Conservation (phyloP, 2,797 vertebrate species). For the Sphenodon punctatus region DNA sequence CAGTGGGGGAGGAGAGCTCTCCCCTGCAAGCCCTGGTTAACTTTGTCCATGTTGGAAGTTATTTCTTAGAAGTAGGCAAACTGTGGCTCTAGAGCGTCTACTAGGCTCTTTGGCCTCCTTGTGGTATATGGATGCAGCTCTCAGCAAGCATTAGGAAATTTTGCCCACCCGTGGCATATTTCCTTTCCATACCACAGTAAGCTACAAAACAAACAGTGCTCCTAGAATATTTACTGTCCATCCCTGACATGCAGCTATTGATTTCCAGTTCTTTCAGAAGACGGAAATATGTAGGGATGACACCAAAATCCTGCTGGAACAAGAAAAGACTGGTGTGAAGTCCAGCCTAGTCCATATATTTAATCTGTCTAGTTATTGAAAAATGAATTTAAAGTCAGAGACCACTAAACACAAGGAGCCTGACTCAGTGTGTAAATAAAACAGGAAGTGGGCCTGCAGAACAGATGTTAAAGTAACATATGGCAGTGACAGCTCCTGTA, state of each 20-base stretch:
- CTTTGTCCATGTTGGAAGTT: too few species aligned
- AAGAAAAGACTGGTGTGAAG: background rate
- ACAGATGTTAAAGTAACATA: background rate
- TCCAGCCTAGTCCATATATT: background rate
- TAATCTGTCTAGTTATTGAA: background rate
- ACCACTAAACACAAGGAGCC: background rate
- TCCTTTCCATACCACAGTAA: background rate
- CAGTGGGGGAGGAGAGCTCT: too few species aligned
- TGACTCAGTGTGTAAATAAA: background rate
- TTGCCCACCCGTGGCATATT: background rate
- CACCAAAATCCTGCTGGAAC: rapidly evolving
- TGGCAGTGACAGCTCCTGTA: background rate
- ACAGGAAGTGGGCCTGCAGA: background rate
- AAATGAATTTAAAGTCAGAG: background rate
- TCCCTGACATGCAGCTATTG: background rate
- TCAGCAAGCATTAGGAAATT: too few species aligned
- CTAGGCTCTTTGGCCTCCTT: too few species aligned
- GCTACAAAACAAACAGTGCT: background rate
- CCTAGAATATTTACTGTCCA: background rate
- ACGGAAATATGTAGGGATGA: background rate
- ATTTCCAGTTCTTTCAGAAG: background rate
- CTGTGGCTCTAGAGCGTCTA: too few species aligned
- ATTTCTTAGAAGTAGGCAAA: too few species aligned
- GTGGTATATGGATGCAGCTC: too few species aligned
- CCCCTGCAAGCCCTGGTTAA: too few species aligned